A percentile compares a stretch with the other conserved stretches of the same genome.
phyloP scores from a whole-genome alignment of 2,113 vertebrate genomes.

The Paradoxurus hermaphroditus region DNA sequence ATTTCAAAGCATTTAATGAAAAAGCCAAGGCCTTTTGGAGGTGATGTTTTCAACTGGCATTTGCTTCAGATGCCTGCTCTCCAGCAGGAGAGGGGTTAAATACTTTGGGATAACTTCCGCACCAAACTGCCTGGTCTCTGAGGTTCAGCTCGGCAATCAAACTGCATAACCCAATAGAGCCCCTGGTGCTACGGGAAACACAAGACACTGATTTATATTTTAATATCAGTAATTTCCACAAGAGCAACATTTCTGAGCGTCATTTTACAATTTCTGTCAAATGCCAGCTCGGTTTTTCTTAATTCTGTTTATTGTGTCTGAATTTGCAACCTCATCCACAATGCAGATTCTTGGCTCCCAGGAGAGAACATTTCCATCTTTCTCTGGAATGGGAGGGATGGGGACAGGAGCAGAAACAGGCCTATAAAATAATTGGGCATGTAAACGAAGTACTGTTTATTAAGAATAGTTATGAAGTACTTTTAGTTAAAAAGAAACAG shows the following conservation, averaged over 20 bases:
- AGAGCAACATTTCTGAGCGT: conserved; percentile 89
- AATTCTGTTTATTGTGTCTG: conserved; percentile 92
- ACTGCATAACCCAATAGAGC: conserved; percentile 79
- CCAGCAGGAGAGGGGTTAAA: conserved; percentile 70
- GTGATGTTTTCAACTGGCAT: neutral
- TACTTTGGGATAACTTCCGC: conserved; percentile 70
- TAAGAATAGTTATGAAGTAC: conserved; percentile 42
- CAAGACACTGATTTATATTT: conserved; percentile 94
- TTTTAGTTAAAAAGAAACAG: neutral
- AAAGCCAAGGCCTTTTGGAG: conserved; percentile 5
- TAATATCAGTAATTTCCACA: conserved; percentile 95
- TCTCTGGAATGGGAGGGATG: conserved; percentile 84
- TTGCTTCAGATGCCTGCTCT: conserved; percentile 10
- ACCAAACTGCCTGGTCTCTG: conserved; percentile 73
- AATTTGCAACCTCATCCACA: conserved; percentile 87
- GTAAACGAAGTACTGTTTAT: conserved; percentile 52
- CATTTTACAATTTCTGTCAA: conserved; percentile 96
- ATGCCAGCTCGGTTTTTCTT: conserved; percentile 91
- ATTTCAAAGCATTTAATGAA: neutral
- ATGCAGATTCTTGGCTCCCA: conserved; percentile 86
- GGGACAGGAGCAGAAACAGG: neutral
- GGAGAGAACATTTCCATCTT: conserved; percentile 85
- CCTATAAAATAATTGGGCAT: conserved; percentile 45
- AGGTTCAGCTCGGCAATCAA: conserved; percentile 79
- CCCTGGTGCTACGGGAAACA: conserved; percentile 79